Base-by-base conservation (phyloP, 2,888 invertebrate genomes). In the Leptinotarsa juncta region DNA sequence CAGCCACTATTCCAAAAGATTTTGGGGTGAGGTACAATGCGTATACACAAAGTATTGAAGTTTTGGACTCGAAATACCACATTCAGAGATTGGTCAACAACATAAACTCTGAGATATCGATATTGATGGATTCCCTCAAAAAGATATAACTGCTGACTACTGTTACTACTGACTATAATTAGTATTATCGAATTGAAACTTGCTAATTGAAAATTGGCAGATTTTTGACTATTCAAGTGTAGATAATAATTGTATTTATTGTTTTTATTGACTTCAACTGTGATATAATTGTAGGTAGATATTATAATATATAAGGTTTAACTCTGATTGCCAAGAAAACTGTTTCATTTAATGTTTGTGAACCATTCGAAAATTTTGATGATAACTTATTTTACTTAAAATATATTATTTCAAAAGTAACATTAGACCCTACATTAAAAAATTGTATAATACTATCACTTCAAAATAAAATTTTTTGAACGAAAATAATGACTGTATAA, bases 11-110 rank as follows among this genome's bases (percentile, higher is more conserved):
- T 14, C 57, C 57, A 3, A 92, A 97, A 67, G 94, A 94, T 69
- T 99, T 99, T 85, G 95, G 96, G 0, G 97, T 98, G 0, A 92
- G 97, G 50, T 99, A 98, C 89, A 98, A 98, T 86, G 93, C 99
- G 0, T 99, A 98, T 89, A 99, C 98, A 0, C 96, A 97, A 87
- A 95, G 94, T 82, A 95, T 99, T 75, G 97, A 97, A 86, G 95
- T 98, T 66, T 90, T 99, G 77, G 97, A 99, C 88, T 97, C 97
- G 1, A 94, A 97, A 83, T 92, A 93, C 7, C 97, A 97, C 88
- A 93, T 99, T 80, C 92, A 94, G 80, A 93, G 94, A 79, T 90
- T 99, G 15, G 94, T 97, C 72, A 90, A 92, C 49, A 94, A 94
- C 81, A 93, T 97, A 15, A 93, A 93, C 82, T 91, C 93, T 79